Percentiles rank a stretch among this genome's conserved stretches.
Conservation (phyloP, 2,888 invertebrate species). For the Pseudolycoriella hygida region DNA sequence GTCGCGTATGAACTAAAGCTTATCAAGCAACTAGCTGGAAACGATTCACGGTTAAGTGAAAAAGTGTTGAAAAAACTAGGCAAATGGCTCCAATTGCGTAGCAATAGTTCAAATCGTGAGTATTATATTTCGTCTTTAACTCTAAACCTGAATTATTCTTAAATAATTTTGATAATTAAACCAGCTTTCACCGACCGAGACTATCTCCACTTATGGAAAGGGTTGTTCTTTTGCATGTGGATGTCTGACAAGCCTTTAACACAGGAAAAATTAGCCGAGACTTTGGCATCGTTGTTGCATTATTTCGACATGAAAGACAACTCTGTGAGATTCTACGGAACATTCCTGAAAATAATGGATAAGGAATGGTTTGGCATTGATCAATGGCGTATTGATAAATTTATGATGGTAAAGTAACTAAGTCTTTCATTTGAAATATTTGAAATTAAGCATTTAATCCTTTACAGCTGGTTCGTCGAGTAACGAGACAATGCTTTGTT, state of each 20-base stretch:
- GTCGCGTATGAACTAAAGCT: constrained; percentile 67
- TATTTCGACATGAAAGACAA: constrained; percentile 37
- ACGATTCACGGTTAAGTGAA: constrained; percentile 58
- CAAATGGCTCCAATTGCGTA: constrained; percentile 56
- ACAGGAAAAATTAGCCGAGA: constrained; percentile 61
- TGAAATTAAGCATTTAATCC: too few relatives aligned
- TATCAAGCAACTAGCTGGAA: constrained; percentile 61
- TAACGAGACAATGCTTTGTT: constrained; percentile 49
- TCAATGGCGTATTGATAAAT: constrained; percentile 80
- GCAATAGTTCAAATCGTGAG: constrained; percentile 43
- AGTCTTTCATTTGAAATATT: too few relatives aligned
- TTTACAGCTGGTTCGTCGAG: constrained; percentile 51
- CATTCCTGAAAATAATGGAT: constrained; percentile 58
- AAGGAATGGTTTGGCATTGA: constrained; percentile 87
- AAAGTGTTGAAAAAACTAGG: constrained; percentile 57
- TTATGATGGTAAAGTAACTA: constrained; percentile 81
- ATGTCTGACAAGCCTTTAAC: constrained; percentile 92
- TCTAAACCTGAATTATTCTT: too few relatives aligned
- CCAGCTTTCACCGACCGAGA: constrained; percentile 67
- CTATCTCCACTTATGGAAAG: constrained; percentile 80
- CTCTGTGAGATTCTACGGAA: constrained; percentile 50
- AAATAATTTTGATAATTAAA: too few relatives aligned
- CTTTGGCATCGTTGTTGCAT: constrained; percentile 55
- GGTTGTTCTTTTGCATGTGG: constrained; percentile 93
- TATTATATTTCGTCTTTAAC: too few relatives aligned